Percentiles rank a stretch among this genome's conserved stretches.
phyloP scores from a whole-genome alignment of 2,797 vertebrate species.

The Channallabes apus region DNA sequence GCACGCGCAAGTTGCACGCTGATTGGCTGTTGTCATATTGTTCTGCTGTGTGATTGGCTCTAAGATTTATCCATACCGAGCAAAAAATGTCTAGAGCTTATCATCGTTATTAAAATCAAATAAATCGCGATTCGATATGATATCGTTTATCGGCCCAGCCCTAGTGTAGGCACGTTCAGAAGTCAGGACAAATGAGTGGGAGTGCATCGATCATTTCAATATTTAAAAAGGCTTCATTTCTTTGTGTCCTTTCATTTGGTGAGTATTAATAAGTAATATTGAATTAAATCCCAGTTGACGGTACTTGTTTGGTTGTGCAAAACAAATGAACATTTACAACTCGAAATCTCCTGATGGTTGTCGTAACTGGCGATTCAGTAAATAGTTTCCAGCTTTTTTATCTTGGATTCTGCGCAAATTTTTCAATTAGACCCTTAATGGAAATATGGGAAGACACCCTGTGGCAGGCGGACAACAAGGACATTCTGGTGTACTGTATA shows the following conservation, averaged over 20 bases:
- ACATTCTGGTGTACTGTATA: constrained; percentile 21
- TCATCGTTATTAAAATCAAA: no score
- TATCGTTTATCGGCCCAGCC: no score
- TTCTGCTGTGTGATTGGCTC: no score
- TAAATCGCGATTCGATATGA: no score
- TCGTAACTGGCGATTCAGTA: background rate
- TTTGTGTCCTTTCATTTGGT: constrained; percentile 24
- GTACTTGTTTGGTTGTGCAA: background rate
- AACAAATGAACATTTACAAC: background rate
- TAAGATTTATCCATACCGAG: no score
- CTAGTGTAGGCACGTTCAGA: constrained; percentile 24
- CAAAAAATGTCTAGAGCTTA: no score
- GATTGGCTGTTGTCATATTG: no score
- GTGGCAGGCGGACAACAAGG: background rate
- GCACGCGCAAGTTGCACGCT: no score
- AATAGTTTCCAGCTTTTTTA: background rate
- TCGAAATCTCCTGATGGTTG: background rate
- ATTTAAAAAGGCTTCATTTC: constrained; percentile 29
- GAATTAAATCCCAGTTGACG: background rate
- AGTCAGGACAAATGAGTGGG: constrained; percentile 27
- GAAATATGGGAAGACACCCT: background rate
- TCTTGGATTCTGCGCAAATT: background rate
- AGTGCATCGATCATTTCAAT: constrained; percentile 37
- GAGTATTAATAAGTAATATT: constrained; percentile 48
- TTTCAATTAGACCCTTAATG: background rate